Base-by-base conservation (phyloP, 1,140 invertebrate genomes). In the Tetramorium parvispinum region DNA sequence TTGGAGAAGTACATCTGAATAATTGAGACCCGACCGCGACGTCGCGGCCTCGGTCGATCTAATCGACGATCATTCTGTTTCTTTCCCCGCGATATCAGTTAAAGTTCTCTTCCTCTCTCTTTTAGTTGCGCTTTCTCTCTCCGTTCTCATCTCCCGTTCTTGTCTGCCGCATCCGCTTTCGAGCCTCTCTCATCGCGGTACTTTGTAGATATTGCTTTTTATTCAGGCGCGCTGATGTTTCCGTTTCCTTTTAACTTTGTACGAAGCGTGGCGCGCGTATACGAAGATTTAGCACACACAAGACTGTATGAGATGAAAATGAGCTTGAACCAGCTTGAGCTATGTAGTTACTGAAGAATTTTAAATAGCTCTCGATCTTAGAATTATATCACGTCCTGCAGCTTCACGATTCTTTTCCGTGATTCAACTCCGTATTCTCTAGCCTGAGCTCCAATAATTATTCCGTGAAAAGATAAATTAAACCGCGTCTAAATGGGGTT, bases 11-110 rank as follows among this genome's bases (percentile, higher is more conserved):
- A 46, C 21, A 61, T 59, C 8, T 83, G 79, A 83, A 83, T 83
- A 83, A 83, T 83, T 83, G 53, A 83, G 16, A 83, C 27, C 27
- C 37, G 51, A 24, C 65, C 37, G 32, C n/a, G n/a, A 11, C 37
- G 51, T 82, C 66, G 53, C 79, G 24, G 32, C 32, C 51, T 59
- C 27, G 68, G 24, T 59, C 68, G 55, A 83, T 83, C 40, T 83
- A 59, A 83, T 83, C 68, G 55, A 46, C 49, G 32, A 65, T 21
- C 43, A 24, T 59, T 59, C 43, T 10, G 32, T 46, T 77, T 57
- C 51, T n/a, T n/a, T 49, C 11, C 11, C 11, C 46, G 43, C 40
- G 57, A 85, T 78, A 85, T 13, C 13, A 49, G 24, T 46, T 18
- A 18, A n/a, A 27, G 7, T n/a, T n/a, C 49, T 40, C n/a, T 70